A percentile compares a stretch with the other conserved stretches of the same genome.
phyloP scores from a whole-genome alignment of 1,140 invertebrate species.

The Philopotamus ludificatus region DNA sequence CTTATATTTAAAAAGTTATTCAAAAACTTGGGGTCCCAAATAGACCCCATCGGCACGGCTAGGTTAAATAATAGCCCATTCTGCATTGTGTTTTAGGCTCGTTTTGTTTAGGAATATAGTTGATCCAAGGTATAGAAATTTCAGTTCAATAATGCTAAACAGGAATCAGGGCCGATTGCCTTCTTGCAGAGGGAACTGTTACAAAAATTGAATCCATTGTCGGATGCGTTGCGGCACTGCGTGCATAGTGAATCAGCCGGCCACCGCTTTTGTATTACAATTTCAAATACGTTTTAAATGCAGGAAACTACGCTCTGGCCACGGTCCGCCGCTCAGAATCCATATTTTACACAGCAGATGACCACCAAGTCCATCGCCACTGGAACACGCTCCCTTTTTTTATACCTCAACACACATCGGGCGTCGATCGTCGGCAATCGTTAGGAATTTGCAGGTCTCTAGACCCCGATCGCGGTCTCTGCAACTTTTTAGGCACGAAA shows the following conservation, averaged over 20 bases:
- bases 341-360: conserved; percentile 36
- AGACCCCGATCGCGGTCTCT: too few relatives aligned
- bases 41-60: too few relatives aligned
- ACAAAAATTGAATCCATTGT: conserved; percentile 1
- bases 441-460: background rate
- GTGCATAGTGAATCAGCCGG: background rate
- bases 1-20: too few relatives aligned
- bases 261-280: conserved; percentile 23
- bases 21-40: too few relatives aligned
- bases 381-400: background rate
- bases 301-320: conserved; percentile 37
- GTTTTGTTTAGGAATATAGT: too few relatives aligned
- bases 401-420: background rate
- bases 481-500: too few relatives aligned
- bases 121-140: too few relatives aligned
- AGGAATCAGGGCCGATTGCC: conserved; percentile 13
- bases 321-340: conserved; percentile 33
- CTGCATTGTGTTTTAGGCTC: too few relatives aligned
- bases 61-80: too few relatives aligned
- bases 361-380: conserved; percentile 27
- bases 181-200: background rate
- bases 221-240: background rate
- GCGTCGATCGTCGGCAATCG: background rate
- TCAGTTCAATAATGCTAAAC: too few relatives aligned
- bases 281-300: conserved; percentile 36